phyloP scores from a whole-genome alignment of 92 coral and sea anemone species.

The Plumapathes pennacea region DNA sequence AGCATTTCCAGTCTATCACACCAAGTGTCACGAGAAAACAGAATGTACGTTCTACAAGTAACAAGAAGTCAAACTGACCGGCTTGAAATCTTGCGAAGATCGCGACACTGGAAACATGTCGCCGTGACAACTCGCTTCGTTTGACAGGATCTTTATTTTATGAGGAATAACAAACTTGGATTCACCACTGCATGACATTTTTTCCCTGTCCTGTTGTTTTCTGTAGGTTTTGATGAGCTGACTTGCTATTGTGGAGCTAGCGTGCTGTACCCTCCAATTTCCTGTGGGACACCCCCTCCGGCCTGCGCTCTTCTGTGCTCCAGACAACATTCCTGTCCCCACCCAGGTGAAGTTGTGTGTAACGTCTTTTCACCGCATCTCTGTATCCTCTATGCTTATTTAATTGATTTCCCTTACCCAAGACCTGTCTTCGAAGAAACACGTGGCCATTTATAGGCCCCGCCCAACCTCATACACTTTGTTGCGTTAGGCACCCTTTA shows the following conservation, averaged over 20 bases:
- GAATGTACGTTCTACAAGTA: too few relatives aligned
- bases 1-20: too few relatives aligned
- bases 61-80: too few relatives aligned
- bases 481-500: too few relatives aligned
- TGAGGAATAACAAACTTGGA: too few relatives aligned
- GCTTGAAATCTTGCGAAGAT: too few relatives aligned
- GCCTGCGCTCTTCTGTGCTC: constrained; percentile 81
- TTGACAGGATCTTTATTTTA: too few relatives aligned
- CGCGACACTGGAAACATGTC: too few relatives aligned
- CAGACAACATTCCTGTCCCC: constrained; percentile 80
- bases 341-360: constrained; percentile 57
- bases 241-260: constrained; percentile 87
- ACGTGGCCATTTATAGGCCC: too few relatives aligned
- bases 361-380: neutral
- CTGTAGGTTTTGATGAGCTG: constrained; percentile 87
- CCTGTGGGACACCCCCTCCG: constrained; percentile 93
- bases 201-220: neutral
- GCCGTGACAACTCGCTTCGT: too few relatives aligned
- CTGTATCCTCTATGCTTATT: neutral
- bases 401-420: neutral
- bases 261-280: constrained; percentile 85
- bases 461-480: too few relatives aligned
- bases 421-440: neutral
- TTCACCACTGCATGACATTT: neutral
- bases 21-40: too few relatives aligned